phyloP scores from a whole-genome alignment of 2,797 vertebrate genomes.

The Podarcis lilfordi region DNA sequence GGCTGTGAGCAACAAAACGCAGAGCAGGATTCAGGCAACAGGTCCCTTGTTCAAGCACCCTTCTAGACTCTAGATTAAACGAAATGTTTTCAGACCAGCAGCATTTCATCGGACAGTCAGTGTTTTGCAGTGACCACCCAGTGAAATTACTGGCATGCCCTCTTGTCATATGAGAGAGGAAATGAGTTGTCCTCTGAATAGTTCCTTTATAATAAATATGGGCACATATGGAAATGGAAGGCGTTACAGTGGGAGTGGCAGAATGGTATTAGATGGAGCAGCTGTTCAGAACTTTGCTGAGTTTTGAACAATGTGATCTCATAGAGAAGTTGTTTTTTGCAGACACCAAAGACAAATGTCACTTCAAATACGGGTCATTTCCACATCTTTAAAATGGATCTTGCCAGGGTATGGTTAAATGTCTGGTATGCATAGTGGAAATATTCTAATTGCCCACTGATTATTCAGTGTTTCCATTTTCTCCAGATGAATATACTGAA shows the following conservation, averaged over 20 bases:
- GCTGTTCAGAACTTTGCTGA: slow-evolving; percentile 34
- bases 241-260: slow-evolving; percentile 65
- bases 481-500: not conserved
- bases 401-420: not conserved
- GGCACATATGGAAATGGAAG: slow-evolving; percentile 72
- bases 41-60: slow-evolving; percentile 57
- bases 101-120: slow-evolving; percentile 72
- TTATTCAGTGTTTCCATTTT: not conserved
- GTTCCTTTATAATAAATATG: slow-evolving; percentile 69
- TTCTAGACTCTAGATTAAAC: slow-evolving; percentile 72
- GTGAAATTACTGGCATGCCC: slow-evolving; percentile 78
- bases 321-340: not conserved
- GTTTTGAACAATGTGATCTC: not conserved
- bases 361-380: not conserved
- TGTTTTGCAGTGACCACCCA: slow-evolving; percentile 72
- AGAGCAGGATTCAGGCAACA: slow-evolving; percentile 65
- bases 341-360: not conserved
- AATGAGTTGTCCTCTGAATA: slow-evolving; percentile 72
- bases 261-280: slow-evolving; percentile 63
- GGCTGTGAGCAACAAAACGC: slow-evolving; percentile 32
- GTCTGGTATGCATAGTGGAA: not conserved
- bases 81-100: slow-evolving; percentile 73
- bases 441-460: not conserved
- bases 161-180: slow-evolving; percentile 73
- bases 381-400: slow-evolving; percentile 1